Base-by-base conservation (phyloP, 2,888 invertebrate species). In the Theodoxus fluviatilis region DNA sequence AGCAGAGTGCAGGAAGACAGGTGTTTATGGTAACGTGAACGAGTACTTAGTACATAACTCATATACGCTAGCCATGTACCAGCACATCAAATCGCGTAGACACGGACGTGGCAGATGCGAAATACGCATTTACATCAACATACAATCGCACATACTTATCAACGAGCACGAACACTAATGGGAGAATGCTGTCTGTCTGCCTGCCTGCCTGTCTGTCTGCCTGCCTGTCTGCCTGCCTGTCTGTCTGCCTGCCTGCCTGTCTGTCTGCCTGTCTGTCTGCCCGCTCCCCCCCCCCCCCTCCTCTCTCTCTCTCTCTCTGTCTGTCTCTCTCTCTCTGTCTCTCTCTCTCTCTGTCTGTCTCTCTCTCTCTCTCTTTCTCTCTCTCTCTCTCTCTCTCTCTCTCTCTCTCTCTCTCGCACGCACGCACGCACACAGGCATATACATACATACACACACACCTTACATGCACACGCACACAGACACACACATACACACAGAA, bases 331-430 rank as follows among this genome's bases (percentile, higher is more conserved):
- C 47, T 47, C 47, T 47, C 47, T 47, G 18, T 47, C 47, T 47
- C 47, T 47, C 47, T 47, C 47, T 47, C 47, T 47, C 47, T 47
- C 47, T 47, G 18, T 47, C 47, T 69, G 64, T 35, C 63, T 52
- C 18, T 57, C 61, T 67, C 67, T 66, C 28, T 57, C 63, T 52
- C 63, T 67, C 37, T 67, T 67, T 47, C 65, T 70, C 70, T 65
- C 65, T 25, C 70, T 52, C 52, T 52, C 52, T 57, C 57, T 28
- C 47, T 47, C 47, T 47, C 47, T 47, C 47, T 47, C 47, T 47
- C 47, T 47, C 47, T 47, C 47, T 47, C 47, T 47, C 47, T 47
- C 47, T 47, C 47, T 47, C 47, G 18, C 47, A 33, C 15, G n/a
- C 33, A 4, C 31, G 3, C 59, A 61, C 33, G 37, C 33, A 61